Conservation (phyloP, 2,113 vertebrate species). For the Puma concolor region DNA sequence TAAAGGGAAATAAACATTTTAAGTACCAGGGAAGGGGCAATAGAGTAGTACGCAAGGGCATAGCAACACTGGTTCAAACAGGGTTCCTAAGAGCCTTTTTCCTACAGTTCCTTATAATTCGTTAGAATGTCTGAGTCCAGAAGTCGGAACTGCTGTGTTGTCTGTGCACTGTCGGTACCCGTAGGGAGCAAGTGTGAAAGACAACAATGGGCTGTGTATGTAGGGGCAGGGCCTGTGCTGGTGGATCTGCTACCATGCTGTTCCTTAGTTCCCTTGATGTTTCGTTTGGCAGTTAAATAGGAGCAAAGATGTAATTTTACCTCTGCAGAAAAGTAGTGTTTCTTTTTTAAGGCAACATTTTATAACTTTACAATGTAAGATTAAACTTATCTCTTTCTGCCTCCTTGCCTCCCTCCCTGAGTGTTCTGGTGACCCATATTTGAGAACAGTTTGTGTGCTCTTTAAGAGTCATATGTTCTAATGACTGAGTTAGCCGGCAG, state of each 20-base stretch:
- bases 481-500: too few species aligned
- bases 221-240: background rate
- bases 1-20: background rate
- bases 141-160: background rate
- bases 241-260: background rate
- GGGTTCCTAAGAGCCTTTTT: background rate
- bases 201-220: background rate
- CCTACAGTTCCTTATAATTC: background rate
- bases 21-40: background rate
- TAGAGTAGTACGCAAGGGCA: background rate
- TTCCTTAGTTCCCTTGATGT: background rate
- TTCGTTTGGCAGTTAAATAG: background rate
- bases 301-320: background rate
- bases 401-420: background rate
- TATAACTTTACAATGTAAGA: background rate
- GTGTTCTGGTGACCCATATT: background rate
- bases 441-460: background rate
- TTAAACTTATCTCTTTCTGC: background rate
- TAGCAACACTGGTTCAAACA: background rate
- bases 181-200: background rate
- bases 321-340: background rate
- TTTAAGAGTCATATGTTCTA: background rate
- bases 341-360: conserved; percentile 9
- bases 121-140: background rate
- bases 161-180: background rate